Base-by-base conservation (phyloP, 92 coral and sea anemone species). In the Siderastrea radians region DNA sequence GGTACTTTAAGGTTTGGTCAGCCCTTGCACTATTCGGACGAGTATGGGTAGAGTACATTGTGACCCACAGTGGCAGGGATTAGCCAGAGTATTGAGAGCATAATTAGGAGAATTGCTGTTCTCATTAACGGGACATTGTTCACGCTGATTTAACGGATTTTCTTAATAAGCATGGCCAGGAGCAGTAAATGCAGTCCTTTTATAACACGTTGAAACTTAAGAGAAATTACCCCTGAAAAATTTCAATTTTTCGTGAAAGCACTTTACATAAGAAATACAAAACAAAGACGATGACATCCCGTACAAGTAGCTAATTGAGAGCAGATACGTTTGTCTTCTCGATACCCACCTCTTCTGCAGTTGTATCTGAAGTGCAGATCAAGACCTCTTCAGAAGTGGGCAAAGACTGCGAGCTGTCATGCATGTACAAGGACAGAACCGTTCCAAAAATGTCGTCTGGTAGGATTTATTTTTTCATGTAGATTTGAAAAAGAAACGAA, bases 381-480 rank as follows among this genome's bases (percentile, higher is more conserved):
- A 96, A 74, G 7, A 96, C 98, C 77, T 96, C 99, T 68, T 96
- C 94, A 14, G 89, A 82, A 46, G 90, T 87, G 38, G 99, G 99
- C 46, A 93, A 88, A 50, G 90, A 59, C 49, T 87, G 90, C 43
- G 73, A 50, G 48, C 59, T 87, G 75, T 80, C 88, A n/a, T 87
- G 88, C 90, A 93, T 93, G 86, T 83, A 93, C 58, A 94, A 75
- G 44, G 93, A 76, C 81, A 94, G 79, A 11, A 96, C 86, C 6
- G 91, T 90, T 47, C 95, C 92, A 53, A 94, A 77, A 51, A 96
- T 84, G 80, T 96, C 99, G 47, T 87, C 98, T 91, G 72, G 11
- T 3, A 43, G 12, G 12, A 44, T 17, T 7, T 15, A 12, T 7
- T 15, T 52, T 2, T 63, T n/a, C 2, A 8, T 3, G 15, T 8